Percentiles rank a stretch among this genome's conserved stretches.
Evolutionary conservation across 2,888 invertebrate species (phyloP).

Genomic region (Odontocerum albicorne): DNA sequence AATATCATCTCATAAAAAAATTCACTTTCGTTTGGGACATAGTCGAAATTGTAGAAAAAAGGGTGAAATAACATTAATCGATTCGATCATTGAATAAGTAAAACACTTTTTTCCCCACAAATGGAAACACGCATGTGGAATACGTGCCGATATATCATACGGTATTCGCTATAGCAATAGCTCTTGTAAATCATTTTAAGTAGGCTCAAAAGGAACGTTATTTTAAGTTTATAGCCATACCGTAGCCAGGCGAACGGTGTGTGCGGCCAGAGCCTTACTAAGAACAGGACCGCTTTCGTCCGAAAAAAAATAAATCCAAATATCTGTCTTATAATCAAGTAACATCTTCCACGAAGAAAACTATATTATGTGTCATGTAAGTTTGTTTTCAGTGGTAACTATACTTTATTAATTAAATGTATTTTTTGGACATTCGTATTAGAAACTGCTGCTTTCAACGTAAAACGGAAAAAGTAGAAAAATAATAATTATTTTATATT

Average conservation of each 20-base stretch:
- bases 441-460: too few relatives aligned
- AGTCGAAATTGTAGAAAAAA: too few relatives aligned
- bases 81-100: conserved; percentile 13
- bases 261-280: background rate
- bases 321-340: too few relatives aligned
- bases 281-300: background rate
- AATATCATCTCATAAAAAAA: too few relatives aligned
- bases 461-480: too few relatives aligned
- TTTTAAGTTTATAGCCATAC: conserved; percentile 30
- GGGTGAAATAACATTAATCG: conserved; percentile 8
- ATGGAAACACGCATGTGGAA: conserved; percentile 4
- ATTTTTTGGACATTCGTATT: too few relatives aligned
- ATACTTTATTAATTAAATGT: too few relatives aligned
- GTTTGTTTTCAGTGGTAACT: too few relatives aligned
- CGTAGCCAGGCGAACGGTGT: background rate
- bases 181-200: conserved; percentile 31
- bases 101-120: conserved; percentile 6
- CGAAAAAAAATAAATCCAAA: background rate
- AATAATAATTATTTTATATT: too few relatives aligned
- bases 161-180: conserved; percentile 32
- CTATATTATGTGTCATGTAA: too few relatives aligned
- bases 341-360: too few relatives aligned
- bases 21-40: too few relatives aligned
- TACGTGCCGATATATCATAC: conserved; percentile 19
- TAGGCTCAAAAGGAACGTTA: conserved; percentile 27